Percentiles rank a stretch among this genome's conserved stretches.
Conservation (phyloP, 2,113 vertebrate genomes). For the Circaetus gallicus region DNA sequence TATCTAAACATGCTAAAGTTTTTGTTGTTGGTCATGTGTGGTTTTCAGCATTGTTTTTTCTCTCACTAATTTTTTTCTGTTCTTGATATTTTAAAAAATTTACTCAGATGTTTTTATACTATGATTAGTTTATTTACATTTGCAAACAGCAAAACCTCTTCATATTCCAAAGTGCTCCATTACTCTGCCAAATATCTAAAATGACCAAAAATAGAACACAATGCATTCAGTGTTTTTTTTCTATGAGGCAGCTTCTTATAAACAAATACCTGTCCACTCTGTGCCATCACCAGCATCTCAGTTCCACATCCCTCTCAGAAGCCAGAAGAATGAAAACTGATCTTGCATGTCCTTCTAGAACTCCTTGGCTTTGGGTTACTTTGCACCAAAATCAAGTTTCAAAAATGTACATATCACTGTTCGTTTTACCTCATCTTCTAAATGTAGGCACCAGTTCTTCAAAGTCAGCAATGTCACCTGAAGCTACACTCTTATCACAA, state of each 20-base stretch:
- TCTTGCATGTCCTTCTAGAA: background rate
- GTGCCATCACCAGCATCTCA: background rate
- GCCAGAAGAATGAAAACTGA: background rate
- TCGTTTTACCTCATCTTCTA: background rate
- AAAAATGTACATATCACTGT: background rate
- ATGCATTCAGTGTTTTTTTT: background rate
- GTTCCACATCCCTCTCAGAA: background rate
- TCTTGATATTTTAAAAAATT: background rate
- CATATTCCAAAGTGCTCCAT: background rate
- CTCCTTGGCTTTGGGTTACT: background rate
- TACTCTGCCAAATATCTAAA: background rate
- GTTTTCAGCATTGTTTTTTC: background rate
- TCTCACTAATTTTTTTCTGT: background rate
- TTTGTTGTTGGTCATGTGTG: background rate
- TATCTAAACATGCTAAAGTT: background rate
- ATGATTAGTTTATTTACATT: background rate
- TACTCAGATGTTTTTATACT: background rate
- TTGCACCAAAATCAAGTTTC: background rate
- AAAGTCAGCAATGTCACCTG: background rate
- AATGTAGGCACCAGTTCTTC: background rate
- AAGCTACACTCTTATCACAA: background rate
- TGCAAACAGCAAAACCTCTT: background rate
- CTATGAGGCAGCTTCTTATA: background rate
- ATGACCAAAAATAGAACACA: background rate
- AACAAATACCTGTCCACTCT: background rate